Percentiles rank a stretch among this genome's conserved stretches.
Conservation (phyloP, 2,113 vertebrate genomes). For the Elachura formosa region DNA sequence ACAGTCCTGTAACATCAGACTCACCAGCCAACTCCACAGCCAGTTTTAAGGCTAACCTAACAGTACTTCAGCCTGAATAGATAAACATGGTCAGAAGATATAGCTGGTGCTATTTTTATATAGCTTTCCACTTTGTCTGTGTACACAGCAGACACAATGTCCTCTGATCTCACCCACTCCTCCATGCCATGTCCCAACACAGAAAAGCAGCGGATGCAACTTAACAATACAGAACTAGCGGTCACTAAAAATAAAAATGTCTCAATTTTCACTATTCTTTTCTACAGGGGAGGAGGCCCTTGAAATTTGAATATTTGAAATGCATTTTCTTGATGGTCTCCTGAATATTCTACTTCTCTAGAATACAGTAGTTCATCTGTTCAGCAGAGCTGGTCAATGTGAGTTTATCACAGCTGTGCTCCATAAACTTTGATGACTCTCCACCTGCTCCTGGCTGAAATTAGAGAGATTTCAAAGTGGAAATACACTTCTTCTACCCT, state of each 20-base stretch:
- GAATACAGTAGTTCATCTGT: neutral
- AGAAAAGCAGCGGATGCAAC: neutral
- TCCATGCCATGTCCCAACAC: neutral
- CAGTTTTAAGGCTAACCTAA: neutral
- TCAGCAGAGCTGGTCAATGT: fast-evolving
- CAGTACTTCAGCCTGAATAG: neutral
- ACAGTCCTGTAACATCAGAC: neutral
- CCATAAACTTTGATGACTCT: neutral
- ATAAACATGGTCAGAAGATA: neutral
- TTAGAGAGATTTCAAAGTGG: neutral
- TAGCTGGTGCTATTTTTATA: neutral
- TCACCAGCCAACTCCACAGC: neutral
- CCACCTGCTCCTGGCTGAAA: neutral
- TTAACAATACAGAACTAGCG: neutral
- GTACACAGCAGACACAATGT: neutral
- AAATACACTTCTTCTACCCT: neutral
- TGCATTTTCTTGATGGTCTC: neutral
- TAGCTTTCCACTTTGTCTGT: neutral
- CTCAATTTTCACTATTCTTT: neutral
- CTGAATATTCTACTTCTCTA: neutral
- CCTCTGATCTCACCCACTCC: neutral
- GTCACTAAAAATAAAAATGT: neutral
- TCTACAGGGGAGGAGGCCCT: neutral
- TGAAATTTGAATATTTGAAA: neutral
- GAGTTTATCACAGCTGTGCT: neutral